Conservation (phyloP, 2,113 vertebrate species). For the Oncorhynchus tshawytscha region DNA sequence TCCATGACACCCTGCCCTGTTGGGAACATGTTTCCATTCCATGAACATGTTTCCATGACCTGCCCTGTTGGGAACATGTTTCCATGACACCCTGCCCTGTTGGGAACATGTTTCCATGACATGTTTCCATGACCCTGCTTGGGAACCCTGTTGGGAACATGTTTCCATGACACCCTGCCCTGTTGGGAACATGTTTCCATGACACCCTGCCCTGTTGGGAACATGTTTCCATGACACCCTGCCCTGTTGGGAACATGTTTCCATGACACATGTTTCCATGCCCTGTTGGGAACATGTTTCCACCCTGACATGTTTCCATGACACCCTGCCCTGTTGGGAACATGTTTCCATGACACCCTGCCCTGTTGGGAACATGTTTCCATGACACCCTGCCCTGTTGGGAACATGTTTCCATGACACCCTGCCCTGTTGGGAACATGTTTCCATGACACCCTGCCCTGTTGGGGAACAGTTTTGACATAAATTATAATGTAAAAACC, state of each 20-base stretch:
- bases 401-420: no score
- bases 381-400: constrained; percentile 39
- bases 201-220: constrained; percentile 44
- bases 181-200: constrained; percentile 36
- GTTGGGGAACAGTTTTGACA: constrained; percentile 89
- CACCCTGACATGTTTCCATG: no score
- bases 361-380: constrained; percentile 54
- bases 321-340: constrained; percentile 72
- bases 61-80: constrained; percentile 59
- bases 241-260: constrained; percentile 58
- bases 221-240: no score
- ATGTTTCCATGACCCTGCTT: no score
- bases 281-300: constrained; percentile 54
- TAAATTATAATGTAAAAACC: constrained; percentile 98
- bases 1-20: constrained; percentile 80
- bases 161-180: constrained; percentile 61
- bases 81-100: constrained; percentile 70
- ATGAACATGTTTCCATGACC: no score
- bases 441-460: constrained; percentile 34
- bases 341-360: constrained; percentile 49
- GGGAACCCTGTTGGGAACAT: constrained; percentile 63
- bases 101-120: no score
- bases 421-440: constrained; percentile 64
- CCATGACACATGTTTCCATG: constrained; percentile 51
- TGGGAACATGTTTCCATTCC: no score